Percentiles rank a stretch among this genome's conserved stretches.
phyloP scores from a whole-genome alignment of 1,140 invertebrate species.

The Sipha flava region DNA sequence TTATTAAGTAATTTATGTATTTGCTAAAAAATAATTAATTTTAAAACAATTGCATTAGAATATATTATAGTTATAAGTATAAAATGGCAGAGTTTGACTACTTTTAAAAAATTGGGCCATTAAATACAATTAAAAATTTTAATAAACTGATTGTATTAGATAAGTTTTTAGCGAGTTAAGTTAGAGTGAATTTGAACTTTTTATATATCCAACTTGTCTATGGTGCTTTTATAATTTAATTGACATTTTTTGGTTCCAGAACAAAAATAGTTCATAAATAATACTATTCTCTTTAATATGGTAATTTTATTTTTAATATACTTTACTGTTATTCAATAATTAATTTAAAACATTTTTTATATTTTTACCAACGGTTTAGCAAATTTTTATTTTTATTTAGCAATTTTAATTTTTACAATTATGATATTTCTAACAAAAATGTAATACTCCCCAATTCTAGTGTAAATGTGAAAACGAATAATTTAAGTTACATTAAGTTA shows the following conservation, averaged over 20 bases:
- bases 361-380: background rate
- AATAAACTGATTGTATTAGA: background rate
- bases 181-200: conserved; percentile 5
- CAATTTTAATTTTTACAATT: background rate
- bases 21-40: background rate
- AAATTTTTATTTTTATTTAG: background rate
- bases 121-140: background rate
- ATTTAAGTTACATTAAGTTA: background rate
- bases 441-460: too few species aligned
- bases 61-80: background rate
- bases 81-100: background rate
- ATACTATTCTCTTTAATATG: background rate
- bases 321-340: background rate
- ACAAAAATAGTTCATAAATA: background rate
- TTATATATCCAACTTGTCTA: background rate
- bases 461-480: too few species aligned
- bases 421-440: background rate
- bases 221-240: conserved; percentile 15
- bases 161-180: background rate
- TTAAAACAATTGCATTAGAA: background rate
- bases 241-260: background rate
- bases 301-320: background rate
- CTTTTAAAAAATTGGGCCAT: background rate
- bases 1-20: background rate
- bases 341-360: background rate